These are phyloP conservation scores for Chinchilla lanigera DNA, from an alignment of 2,113 vertebrate genomes.

Conservation along the genomic window DNA sequence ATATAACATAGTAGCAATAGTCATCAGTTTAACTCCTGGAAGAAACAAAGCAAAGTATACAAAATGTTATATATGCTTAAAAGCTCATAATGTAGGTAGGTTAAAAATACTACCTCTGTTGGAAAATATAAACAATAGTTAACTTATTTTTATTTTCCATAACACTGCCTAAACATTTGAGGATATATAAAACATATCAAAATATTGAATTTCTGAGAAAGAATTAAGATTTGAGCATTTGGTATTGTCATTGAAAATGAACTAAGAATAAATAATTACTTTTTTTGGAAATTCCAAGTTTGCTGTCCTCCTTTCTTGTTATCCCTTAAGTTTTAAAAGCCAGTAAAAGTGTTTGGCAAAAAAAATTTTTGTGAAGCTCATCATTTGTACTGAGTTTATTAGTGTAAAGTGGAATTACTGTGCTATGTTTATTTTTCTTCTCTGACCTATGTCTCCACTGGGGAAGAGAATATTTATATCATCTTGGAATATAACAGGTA, in stretches of 20 bases:
- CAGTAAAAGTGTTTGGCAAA: not conserved
- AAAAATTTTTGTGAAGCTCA: not conserved
- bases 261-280: not conserved
- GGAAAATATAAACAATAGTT: not conserved
- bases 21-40: not conserved
- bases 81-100: not conserved
- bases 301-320: not conserved
- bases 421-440: not conserved
- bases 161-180: not conserved
- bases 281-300: not conserved
- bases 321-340: not conserved
- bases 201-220: constrained; percentile 17
- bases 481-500: not conserved
- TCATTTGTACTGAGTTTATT: not conserved
- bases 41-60: not conserved
- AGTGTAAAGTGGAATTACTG: not conserved
- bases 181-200: not conserved
- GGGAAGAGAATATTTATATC: not conserved
- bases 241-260: not conserved
- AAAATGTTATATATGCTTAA: not conserved
- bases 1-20: not conserved
- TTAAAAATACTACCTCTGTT: not conserved
- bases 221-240: not conserved
- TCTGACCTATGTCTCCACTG: not conserved
- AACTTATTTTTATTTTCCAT: not conserved